Base-by-base conservation (phyloP, 1,140 invertebrate species). In the Triops longicaudatus region DNA sequence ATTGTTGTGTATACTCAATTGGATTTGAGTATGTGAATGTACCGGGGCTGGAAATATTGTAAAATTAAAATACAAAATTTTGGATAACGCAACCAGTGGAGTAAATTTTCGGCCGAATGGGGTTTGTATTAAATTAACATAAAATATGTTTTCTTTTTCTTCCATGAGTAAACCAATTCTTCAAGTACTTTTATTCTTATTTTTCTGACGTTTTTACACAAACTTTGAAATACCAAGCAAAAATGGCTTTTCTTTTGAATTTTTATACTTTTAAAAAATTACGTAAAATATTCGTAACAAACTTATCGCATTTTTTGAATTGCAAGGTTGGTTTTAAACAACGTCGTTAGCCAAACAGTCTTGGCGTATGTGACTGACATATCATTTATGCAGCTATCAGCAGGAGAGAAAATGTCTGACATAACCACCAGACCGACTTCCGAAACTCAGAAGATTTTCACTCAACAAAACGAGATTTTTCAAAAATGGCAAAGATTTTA, bases 271-370 rank as follows among this genome's bases (percentile, higher is more conserved):
- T 63, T 22, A 22, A 63, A 63, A 63, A 63, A 63, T 63, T 63
- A 63, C 50, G 50, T 63, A 63, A 63, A 37, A 37, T 37, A 63
- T 63, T 63, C 50, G 50, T 63, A 63, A 63, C n/a, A n/a, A 63
- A 63, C 50, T 63, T 63, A 63, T 63, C 50, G 50, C 50, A 63
- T 63, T 63, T 37, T 37, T 37, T 14, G 14, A 63, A 63, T 63
- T 63, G 50, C 50, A 63, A 22, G 22, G 14, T 63, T 17, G 14
- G 50, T 63, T 63, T 63, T 63, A 17, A 9, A 63, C 22, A 63
- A 63, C 50, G 50, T 63, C 22, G 50, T 63, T 63, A 1, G 50
- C 50, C 50, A 37, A 37, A 37, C 31, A 63, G 50, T 63, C 50
- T 63, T 63, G 50, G 50, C 50, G 50, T 22, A 17, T 7, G 31